Percentiles rank a stretch among this genome's conserved stretches.
Conservation (phyloP, 2,113 vertebrate genomes). For the Thalassarche chlororhynchos region DNA sequence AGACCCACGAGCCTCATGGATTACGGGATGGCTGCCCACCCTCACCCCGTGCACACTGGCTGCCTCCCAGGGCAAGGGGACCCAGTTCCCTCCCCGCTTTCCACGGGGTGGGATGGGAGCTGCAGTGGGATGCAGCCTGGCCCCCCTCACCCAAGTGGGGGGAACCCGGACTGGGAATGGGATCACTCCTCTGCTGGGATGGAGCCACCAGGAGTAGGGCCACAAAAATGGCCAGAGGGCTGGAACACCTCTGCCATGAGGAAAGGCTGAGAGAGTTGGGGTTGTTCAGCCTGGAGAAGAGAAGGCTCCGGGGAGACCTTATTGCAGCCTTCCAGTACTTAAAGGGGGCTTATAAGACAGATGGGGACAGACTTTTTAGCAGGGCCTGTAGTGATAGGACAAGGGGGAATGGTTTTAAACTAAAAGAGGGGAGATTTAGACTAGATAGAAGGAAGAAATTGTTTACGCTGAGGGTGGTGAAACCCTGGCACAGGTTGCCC, state of each 20-base stretch:
- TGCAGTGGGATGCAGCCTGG: not conserved
- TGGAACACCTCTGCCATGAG: not conserved
- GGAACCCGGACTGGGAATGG: not conserved
- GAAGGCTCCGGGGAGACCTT: not conserved
- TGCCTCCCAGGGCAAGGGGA: not conserved
- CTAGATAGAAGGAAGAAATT: not conserved
- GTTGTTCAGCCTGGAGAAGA: not conserved
- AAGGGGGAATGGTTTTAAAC: not conserved
- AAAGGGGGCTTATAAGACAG: not conserved
- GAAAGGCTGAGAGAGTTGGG: not conserved
- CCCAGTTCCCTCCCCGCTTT: not conserved
- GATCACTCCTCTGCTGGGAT: not conserved
- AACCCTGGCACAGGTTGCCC: not conserved
- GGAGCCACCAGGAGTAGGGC: not conserved
- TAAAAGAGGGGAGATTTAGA: not conserved
- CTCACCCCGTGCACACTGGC: not conserved
- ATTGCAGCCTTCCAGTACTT: rapidly evolving
- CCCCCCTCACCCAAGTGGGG: too few relatives aligned
- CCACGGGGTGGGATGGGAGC: not conserved
- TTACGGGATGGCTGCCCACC: not conserved
- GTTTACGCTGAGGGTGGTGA: rapidly evolving
- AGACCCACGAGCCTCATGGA: not conserved
- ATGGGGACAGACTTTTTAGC: too few relatives aligned
- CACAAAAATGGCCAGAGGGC: rapidly evolving
- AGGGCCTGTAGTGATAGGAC: not conserved